Evolutionary conservation across 2,888 invertebrate genomes (phyloP).

Genomic region (Lysandra bellargus): DNA sequence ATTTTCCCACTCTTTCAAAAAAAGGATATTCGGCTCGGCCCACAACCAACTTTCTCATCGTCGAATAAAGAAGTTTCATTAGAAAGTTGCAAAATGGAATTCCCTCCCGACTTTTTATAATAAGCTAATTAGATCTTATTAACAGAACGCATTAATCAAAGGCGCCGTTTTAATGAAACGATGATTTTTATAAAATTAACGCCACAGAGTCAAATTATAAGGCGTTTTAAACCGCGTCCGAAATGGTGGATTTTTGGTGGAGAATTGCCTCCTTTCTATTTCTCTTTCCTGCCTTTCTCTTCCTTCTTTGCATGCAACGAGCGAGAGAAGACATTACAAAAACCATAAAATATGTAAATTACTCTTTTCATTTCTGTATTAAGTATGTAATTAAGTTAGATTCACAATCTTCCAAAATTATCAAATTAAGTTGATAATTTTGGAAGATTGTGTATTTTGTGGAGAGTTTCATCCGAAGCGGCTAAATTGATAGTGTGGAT

Average conservation of each 20-base stretch:
- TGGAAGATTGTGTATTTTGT: slow-evolving; percentile 6
- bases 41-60: not conserved
- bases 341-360: no score
- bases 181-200: slow-evolving; percentile 21
- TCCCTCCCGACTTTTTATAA: slow-evolving; percentile 13
- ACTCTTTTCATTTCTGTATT: no score
- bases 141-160: slow-evolving; percentile 28
- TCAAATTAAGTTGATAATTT: slow-evolving; percentile 7
- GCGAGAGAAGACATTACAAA: no score
- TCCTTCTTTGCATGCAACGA: no score
- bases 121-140: slow-evolving; percentile 18
- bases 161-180: slow-evolving; percentile 9
- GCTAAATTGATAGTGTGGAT: not conserved
- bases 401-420: no score
- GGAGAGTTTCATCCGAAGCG: not conserved
- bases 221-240: not conserved
- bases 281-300: no score
- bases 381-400: no score
- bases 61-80: not conserved
- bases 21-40: not conserved
- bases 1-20: not conserved
- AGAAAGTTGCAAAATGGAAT: slow-evolving; percentile 8
- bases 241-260: not conserved
- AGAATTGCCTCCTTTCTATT: not conserved
- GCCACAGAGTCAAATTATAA: slow-evolving; percentile 9